A percentile compares a stretch with the other conserved stretches of the same genome.
Evolutionary conservation across 1,140 invertebrate species (phyloP).

Genomic region (Temnothorax curvispinosus): DNA sequence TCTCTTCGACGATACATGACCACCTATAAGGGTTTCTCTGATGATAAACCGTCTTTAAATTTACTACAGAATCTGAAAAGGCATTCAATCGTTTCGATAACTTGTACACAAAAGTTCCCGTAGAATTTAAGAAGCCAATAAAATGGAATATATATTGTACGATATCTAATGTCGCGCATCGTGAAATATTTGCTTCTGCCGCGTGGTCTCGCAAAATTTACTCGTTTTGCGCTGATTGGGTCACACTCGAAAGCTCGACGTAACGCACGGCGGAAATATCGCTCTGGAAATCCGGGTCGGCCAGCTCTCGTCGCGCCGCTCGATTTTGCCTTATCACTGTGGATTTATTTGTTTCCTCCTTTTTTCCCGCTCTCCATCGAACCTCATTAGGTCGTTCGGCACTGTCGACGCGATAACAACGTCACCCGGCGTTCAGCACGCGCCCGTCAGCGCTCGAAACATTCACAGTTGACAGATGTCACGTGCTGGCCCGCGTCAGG

Average conservation of each 20-base stretch:
- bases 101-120: not conserved
- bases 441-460: slow-evolving; percentile 79
- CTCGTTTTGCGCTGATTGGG: slow-evolving; percentile 47
- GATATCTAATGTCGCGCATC: slow-evolving; percentile 40
- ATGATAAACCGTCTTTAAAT: not conserved
- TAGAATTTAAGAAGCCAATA: slow-evolving; percentile 17
- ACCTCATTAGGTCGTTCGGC: slow-evolving; percentile 78
- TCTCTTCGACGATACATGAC: not conserved
- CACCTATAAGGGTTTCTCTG: not conserved
- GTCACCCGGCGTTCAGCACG: slow-evolving; percentile 65
- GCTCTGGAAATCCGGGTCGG: slow-evolving; percentile 49
- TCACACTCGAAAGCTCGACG: slow-evolving; percentile 40
- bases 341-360: slow-evolving; percentile 73
- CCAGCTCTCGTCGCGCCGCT: slow-evolving; percentile 46
- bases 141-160: slow-evolving; percentile 12
- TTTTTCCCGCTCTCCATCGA: slow-evolving; percentile 69
- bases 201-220: slow-evolving; percentile 42
- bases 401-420: slow-evolving; percentile 76
- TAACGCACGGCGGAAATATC: slow-evolving; percentile 46
- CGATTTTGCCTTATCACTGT: slow-evolving; percentile 57
- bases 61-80: not conserved
- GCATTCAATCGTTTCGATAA: not conserved
- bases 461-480: slow-evolving; percentile 83
- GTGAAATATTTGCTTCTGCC: slow-evolving; percentile 32
- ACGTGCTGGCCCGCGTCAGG: slow-evolving; percentile 79